Base-by-base conservation (phyloP, 2,888 invertebrate species). In the Pyrrhopygopsis socrates region DNA sequence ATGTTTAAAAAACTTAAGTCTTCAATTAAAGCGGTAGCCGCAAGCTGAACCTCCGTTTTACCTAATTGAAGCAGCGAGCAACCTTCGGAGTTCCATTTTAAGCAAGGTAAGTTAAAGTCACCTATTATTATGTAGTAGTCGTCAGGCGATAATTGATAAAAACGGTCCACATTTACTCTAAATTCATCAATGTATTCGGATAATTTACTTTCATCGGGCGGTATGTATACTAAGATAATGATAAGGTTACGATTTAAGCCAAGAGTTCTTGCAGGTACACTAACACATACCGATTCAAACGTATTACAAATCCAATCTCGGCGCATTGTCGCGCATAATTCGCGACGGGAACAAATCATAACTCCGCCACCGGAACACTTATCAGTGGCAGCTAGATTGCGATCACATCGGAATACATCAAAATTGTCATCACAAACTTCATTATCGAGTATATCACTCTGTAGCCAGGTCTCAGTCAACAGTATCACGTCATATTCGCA, bases 391-490 rank as follows among this genome's bases (percentile, higher is more conserved):
- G 15, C 13, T 4, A 71, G 38, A 34, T 80, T 50, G 18, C 80
- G 80, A 27, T 74, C 81, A 22, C 34, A 41, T 0, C 76, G 60
- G 30, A 76, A 82, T 18, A 82, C 29, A 18, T 75, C 54, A 22
- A 70, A 82, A 18, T 70, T 75, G 54, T 34, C 58, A 20, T 81
- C 81, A 22, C 74, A 67, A 2, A 81, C 4, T 58, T 81, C 81
- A 2, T 24, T 22, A 38, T 81, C 58, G 2, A 68, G 24, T 13
- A 81, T 60, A 63, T 81, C 81, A 38, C 20, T 27, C n/a, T 81
- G 81, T 2, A 81, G 30, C 81, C 81, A 81, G 1, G 75, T 75
- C 45, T 81, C 81, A 2, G 74, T 75, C 2, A 81, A 75, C 34
- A 27, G 67, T 29, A 76, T 13, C n/a, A 82, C 30, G 20, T 82